A percentile compares a stretch with the other conserved stretches of the same genome.
phyloP scores from a whole-genome alignment of 1,140 invertebrate species.

The Trachelipus rathkii region DNA sequence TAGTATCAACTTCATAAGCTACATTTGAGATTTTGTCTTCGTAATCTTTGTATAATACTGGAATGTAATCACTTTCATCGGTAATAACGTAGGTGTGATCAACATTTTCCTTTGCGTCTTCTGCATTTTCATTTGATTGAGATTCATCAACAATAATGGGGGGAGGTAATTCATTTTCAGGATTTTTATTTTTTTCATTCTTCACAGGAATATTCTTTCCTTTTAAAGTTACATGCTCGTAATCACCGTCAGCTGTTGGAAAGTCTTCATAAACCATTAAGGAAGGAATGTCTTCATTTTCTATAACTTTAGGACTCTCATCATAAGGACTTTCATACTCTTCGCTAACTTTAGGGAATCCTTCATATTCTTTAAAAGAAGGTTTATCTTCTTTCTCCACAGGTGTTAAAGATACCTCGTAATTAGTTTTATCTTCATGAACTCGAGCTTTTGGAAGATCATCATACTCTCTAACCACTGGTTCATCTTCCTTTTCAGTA shows the following conservation, averaged over 20 bases:
- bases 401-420: neutral
- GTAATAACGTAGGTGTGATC: neutral
- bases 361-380: constrained; percentile 1
- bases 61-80: neutral
- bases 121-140: too few species aligned
- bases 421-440: neutral
- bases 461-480: neutral
- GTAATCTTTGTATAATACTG: too few species aligned
- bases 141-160: too few species aligned
- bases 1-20: too few species aligned
- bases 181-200: too few species aligned
- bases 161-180: too few species aligned
- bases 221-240: neutral
- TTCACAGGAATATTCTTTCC: too few species aligned
- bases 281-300: neutral
- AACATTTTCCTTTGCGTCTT: neutral
- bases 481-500: neutral
- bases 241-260: neutral
- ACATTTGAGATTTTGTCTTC: too few species aligned
- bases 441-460: neutral
- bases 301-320: neutral
- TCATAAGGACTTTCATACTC: neutral
- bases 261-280: neutral
- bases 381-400: neutral
- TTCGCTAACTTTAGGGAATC: neutral